Evolutionary conservation across 2,888 invertebrate species (phyloP), one percentile per base, ranked within the genome.

Genomic region (Pomacea canaliculata): DNA sequence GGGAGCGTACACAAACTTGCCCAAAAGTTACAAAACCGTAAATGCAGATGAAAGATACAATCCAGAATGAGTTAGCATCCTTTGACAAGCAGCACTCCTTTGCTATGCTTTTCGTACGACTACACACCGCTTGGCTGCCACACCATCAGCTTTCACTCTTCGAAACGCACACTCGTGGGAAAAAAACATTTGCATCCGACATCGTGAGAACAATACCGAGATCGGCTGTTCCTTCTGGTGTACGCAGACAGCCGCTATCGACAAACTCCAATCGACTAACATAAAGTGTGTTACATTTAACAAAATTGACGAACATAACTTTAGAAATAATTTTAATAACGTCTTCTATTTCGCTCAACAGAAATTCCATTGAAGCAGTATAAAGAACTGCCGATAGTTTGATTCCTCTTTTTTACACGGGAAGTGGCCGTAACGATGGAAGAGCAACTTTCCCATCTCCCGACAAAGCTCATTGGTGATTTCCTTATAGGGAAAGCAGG

Each of bases 151-250:
- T 62, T 70, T 66, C 71, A 71, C 73, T 74, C 75, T 73, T 79
- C 79, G 77, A 85, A 85, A 84, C 80, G 79, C 84, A 84, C 85
- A 86, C 86, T 86, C 89, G 89, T 89, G 89, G 89, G 89, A 89
- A 89, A 87, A 84, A 83, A 77, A 83, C 87, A 87, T 85, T 86
- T 87, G 88, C 87, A 85, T 86, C 85, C 86, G 85, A 84, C 86
- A 88, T 84, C 88, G 88, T 89, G 89, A 86, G 89, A 88, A 89
- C 89, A 87, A 88, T 87, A 83, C 83, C 63, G 71, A 83, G 82
- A 83, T 80, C 76, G 81, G 86, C 84, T 84, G 80, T 85, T 86
- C 82, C 73, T 70, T 77, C 81, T 56, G 59, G 63, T 76, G 76
- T 8, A 49, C 63, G 7, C 23, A 65, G 27, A 37, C 63, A 71